Conservation (phyloP, 64 coral and sea anemone species). For the Montipora efflorescens region DNA sequence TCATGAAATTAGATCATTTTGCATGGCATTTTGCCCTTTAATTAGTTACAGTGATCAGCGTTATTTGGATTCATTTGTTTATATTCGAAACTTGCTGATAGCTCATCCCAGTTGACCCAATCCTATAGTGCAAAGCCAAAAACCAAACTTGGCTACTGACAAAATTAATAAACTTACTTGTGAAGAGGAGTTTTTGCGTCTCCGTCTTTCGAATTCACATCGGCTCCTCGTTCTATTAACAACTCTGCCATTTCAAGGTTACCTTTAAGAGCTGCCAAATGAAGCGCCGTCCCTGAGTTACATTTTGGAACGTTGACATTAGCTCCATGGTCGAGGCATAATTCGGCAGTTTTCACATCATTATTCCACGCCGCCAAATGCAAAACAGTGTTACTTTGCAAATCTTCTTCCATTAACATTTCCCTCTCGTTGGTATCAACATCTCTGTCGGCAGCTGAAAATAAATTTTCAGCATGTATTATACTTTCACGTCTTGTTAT, state of each 20-base stretch:
- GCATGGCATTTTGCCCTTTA: too few species aligned
- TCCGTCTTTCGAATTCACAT: slow-evolving; percentile 21
- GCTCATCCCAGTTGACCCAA: too few species aligned
- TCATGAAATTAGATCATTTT: too few species aligned
- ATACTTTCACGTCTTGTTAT: not conserved
- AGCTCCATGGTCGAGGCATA: slow-evolving; percentile 10
- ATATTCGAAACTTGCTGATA: too few species aligned
- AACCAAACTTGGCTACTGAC: too few species aligned
- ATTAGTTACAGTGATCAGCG: too few species aligned
- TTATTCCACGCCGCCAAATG: slow-evolving; percentile 42
- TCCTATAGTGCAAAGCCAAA: too few species aligned
- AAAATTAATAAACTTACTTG: slow-evolving; percentile 6
- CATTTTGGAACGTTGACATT: not conserved
- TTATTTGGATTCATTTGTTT: too few species aligned
- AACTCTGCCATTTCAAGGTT: slow-evolving; percentile 45
- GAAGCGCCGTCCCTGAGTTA: not conserved
- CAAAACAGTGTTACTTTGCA: slow-evolving; percentile 12
- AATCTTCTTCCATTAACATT: not conserved
- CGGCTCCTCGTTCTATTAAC: slow-evolving; percentile 1
- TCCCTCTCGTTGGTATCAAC: not conserved
- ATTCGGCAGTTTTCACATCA: slow-evolving; percentile 7
- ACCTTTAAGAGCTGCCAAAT: slow-evolving; percentile 10
- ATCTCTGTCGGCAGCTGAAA: slow-evolving; percentile 3
- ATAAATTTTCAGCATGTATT: not conserved
- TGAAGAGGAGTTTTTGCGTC: slow-evolving; percentile 43